Conservation (phyloP, 2,888 invertebrate genomes). For the Drosophila borborema region DNA sequence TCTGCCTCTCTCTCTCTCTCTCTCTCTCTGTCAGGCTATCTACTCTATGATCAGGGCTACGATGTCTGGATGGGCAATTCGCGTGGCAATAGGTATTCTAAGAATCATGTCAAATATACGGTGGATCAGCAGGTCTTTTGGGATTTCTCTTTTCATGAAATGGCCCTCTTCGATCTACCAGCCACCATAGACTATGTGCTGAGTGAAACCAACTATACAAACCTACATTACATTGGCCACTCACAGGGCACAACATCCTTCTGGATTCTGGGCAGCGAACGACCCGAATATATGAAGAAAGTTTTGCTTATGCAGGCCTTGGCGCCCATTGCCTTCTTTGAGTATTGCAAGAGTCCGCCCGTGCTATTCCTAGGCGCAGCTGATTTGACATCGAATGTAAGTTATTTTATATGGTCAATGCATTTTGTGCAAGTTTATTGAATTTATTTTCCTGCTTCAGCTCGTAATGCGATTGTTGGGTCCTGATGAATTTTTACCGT, state of each 20-base stretch:
- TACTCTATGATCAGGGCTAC: conserved; percentile 89
- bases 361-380: conserved; percentile 83
- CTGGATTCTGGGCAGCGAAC: conserved; percentile 88
- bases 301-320: conserved; percentile 89
- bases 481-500: conserved; percentile 88
- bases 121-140: conserved; percentile 86
- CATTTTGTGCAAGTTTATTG: not conserved
- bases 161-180: conserved; percentile 91
- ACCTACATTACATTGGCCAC: conserved; percentile 92
- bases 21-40: conserved; percentile 67
- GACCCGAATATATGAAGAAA: conserved; percentile 89
- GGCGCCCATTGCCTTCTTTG: conserved; percentile 89
- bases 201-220: conserved; percentile 86
- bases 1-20: not conserved
- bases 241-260: conserved; percentile 91
- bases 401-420: conserved; percentile 15
- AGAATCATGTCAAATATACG: conserved; percentile 85
- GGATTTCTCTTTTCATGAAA: conserved; percentile 90
- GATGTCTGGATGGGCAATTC: conserved; percentile 94
- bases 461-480: conserved; percentile 77
- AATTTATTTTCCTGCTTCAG: conserved; percentile 42
- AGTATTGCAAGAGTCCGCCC: conserved; percentile 86
- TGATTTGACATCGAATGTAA: conserved; percentile 85
- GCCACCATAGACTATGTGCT: conserved; percentile 91
- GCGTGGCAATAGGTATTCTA: conserved; percentile 90